phyloP scores from a whole-genome alignment of 2,797 vertebrate species.

The Threskiornis aethiopicus region DNA sequence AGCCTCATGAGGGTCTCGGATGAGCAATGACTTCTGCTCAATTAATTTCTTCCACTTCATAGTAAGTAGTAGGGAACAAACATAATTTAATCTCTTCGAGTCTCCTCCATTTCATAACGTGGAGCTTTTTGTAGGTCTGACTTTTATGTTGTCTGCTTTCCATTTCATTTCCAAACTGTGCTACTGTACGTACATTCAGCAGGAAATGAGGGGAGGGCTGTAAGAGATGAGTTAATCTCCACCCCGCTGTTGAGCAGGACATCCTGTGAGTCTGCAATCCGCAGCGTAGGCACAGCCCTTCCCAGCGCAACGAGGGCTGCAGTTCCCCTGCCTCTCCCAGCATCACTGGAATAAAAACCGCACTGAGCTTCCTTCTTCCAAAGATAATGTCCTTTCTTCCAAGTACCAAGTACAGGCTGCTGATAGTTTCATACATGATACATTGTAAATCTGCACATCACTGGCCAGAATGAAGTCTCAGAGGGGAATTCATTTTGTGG shows the following conservation, averaged over 20 bases:
- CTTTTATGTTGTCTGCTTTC: neutral
- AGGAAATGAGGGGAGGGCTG: neutral
- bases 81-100: neutral
- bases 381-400: neutral
- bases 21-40: neutral
- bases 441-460: neutral
- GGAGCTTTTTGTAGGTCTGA: neutral
- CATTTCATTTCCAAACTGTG: neutral
- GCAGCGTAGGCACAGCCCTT: neutral
- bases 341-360: neutral
- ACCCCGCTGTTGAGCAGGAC: neutral
- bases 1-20: neutral
- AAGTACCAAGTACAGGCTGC: neutral
- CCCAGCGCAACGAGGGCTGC: rapidly evolving
- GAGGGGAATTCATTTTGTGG: constrained; percentile 15
- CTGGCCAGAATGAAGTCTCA: neutral
- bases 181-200: rapidly evolving
- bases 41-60: neutral
- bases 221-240: no score
- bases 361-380: neutral
- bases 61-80: neutral
- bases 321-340: neutral
- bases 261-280: rapidly evolving
- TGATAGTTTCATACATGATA: neutral
- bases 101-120: rapidly evolving